A percentile compares a stretch with the other conserved stretches of the same genome.
Conservation (phyloP, 1,140 invertebrate genomes). For the Xylocopa sonorina region DNA sequence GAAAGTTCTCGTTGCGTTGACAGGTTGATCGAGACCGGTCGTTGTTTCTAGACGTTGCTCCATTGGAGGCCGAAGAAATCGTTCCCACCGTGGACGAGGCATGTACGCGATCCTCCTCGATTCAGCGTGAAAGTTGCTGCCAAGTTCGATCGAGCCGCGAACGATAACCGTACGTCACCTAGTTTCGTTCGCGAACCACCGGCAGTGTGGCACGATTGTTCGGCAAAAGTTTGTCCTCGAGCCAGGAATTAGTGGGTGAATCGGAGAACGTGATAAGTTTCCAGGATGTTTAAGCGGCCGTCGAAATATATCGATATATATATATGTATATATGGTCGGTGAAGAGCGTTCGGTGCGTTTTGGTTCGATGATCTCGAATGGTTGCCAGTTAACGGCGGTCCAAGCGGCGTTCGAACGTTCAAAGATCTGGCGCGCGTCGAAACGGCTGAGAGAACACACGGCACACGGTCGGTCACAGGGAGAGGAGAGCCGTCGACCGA, state of each 20-base stretch:
- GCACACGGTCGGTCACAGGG: no score
- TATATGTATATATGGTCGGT: no score
- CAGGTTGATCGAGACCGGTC: no score
- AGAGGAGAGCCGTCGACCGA: neutral
- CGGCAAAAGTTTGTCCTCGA: neutral
- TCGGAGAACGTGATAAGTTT: neutral
- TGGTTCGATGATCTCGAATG: neutral
- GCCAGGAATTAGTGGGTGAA: neutral
- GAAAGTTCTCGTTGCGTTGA: no score
- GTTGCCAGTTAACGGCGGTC: neutral
- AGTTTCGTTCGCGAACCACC: slow-evolving; percentile 24
- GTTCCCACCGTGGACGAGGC: no score
- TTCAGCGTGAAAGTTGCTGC: slow-evolving; percentile 22
- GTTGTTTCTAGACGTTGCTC: no score
- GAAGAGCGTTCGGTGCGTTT: no score
- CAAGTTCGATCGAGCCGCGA: slow-evolving; percentile 31
- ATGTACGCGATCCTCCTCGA: slow-evolving; percentile 1
- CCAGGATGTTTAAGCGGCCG: neutral
- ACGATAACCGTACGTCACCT: slow-evolving; percentile 40
- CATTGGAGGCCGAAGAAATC: neutral
- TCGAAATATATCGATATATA: no score
- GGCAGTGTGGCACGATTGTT: slow-evolving; percentile 20
- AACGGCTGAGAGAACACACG: neutral
- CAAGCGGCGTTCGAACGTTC: neutral
- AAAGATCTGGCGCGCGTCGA: neutral